Evolutionary conservation across 2,888 invertebrate genomes (phyloP), one percentile per base, ranked within the genome.

Genomic region (Tubulanus polymorphus): DNA sequence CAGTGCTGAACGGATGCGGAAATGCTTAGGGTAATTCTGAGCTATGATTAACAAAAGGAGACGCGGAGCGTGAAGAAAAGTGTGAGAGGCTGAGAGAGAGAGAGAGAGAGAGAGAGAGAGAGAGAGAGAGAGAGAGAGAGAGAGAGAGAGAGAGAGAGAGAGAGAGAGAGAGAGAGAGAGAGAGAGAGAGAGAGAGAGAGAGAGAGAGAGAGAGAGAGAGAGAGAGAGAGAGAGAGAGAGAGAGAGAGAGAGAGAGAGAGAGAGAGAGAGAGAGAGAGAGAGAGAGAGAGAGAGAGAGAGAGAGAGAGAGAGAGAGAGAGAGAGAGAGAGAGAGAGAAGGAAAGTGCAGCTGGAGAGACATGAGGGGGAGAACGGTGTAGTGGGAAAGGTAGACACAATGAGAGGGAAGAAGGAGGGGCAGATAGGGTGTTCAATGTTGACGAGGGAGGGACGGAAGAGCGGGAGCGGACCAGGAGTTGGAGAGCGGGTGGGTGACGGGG

Each of bases 201-300:
- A 41, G 35, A 58, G 47, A 58, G 47, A 28, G 47, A 59, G 56
- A 52, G 49, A 54, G 23, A 57, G 51, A 57, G 51, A 51, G 32
- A 58, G 51, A 57, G 35, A 37, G 41, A 58, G 37, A 58, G 41
- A 50, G 48, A 58, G 46, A 57, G 15, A 29, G 28, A 51, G 29
- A 41, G 15, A 35, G 30, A 30, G 32, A 28, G 12, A 30, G 26
- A 46, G 28, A 27, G 27, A 26, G 29, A 15, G 27, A 27, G 37
- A 20, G 28, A 20, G 47, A 46, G 26, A 29, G 18, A 45, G 25
- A 23, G 46, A 26, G 37, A 29, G 49, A 55, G 37, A 58, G 37
- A 47, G 48, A 30, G 45, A 51, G 46, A 59, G 53, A 49, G 56
- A 45, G 37, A 50, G 30, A 46, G 37, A 56, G 53, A 48, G 37